Percentiles rank a stretch among this genome's conserved stretches.
phyloP scores from a whole-genome alignment of 2,113 vertebrate genomes.

The Perccottus glenii region DNA sequence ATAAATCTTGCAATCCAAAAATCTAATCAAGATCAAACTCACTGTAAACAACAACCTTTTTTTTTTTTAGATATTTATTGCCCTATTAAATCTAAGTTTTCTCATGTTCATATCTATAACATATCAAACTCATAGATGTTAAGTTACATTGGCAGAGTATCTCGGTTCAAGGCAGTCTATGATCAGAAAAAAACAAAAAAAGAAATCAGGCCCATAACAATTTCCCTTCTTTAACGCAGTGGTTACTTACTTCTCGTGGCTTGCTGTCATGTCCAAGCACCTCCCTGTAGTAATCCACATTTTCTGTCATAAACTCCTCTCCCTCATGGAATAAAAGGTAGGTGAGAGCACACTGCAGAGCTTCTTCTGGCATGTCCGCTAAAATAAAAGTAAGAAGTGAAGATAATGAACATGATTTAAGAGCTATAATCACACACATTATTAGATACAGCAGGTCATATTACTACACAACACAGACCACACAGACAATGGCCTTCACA shows the following conservation, averaged over 20 bases:
- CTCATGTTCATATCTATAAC: no score
- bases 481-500: background rate
- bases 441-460: background rate
- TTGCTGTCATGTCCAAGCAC: constrained; percentile 72
- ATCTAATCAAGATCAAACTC: no score
- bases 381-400: constrained; percentile 6
- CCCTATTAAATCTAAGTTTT: no score
- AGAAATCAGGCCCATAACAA: background rate
- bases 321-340: constrained; percentile 90
- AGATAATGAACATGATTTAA: background rate
- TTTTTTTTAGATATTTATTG: no score
- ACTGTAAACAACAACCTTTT: no score
- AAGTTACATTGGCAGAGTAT: background rate
- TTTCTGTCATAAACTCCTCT: constrained; percentile 88
- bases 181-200: background rate
- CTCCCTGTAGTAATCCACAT: constrained; percentile 83
- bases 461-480: background rate
- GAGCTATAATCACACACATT: background rate
- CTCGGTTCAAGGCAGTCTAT: background rate
- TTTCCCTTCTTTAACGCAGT: background rate
- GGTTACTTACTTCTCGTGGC: constrained; percentile 73
- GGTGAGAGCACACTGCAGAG: constrained; percentile 85
- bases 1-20: no score
- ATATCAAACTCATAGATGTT: no score
- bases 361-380: constrained; percentile 84